phyloP scores from a whole-genome alignment of 1,140 invertebrate genomes.

The Ptiloglossa arizonensis region DNA sequence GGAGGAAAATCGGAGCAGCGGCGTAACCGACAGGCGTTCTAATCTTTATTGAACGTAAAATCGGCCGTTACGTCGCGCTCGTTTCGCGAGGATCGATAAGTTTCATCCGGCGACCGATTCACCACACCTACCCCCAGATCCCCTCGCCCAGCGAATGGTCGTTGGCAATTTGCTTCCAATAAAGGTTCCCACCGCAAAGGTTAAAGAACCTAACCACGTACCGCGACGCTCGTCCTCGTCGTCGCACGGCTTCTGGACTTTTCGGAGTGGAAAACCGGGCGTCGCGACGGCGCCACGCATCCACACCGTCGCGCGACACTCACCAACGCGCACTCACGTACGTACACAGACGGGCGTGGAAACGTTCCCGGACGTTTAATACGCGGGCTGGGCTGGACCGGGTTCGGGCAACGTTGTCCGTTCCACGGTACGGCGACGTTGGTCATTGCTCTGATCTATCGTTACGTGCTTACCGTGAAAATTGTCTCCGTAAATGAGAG shows the following conservation, averaged over 20 bases:
- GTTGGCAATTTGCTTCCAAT: constrained; percentile 26
- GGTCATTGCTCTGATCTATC: constrained; percentile 14
- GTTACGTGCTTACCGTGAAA: constrained; percentile 14
- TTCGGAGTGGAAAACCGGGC: constrained; percentile 37
- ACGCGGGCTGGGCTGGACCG: too few relatives aligned
- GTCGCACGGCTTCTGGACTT: constrained; percentile 24
- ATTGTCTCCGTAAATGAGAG: constrained; percentile 21
- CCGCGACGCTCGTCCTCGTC: neutral
- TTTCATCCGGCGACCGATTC: neutral
- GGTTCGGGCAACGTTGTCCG: neutral
- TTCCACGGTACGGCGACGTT: neutral
- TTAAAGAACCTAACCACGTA: constrained; percentile 26
- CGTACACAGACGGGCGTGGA: neutral
- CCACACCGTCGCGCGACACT: too few relatives aligned
- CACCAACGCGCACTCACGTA: neutral
- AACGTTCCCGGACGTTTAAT: too few relatives aligned
- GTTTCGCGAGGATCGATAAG: constrained; percentile 26
- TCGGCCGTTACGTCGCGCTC: neutral
- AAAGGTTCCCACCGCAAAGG: constrained; percentile 30
- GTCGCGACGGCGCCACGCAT: constrained; percentile 37
- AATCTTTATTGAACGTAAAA: constrained; percentile 18
- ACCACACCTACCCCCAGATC: too few relatives aligned
- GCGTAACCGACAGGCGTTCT: neutral
- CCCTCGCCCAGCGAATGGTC: neutral
- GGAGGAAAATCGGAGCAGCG: neutral